Evolutionary conservation across 2,113 vertebrate genomes (phyloP).

Genomic region (Cisticola juncidis): DNA sequence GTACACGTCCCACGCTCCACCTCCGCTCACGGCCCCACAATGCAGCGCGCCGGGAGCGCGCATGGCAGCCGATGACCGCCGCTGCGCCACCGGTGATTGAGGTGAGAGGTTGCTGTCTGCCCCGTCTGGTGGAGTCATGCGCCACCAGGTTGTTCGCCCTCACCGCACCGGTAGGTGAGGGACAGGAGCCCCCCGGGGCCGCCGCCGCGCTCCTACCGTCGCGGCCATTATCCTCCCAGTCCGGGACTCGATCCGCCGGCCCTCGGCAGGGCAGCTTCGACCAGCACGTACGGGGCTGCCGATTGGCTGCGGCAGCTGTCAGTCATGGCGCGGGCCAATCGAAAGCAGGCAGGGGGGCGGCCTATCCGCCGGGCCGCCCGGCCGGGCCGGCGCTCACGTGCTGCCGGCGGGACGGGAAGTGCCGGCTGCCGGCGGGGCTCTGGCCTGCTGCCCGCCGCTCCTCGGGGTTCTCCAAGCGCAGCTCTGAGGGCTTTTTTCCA

Average conservation of each 20-base stretch:
- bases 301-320: neutral
- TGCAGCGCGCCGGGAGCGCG: neutral
- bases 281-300: accelerated
- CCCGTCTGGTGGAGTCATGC: neutral
- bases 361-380: neutral
- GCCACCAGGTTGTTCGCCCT: neutral
- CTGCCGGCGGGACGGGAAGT: too few species aligned
- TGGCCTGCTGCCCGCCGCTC: neutral
- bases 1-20: accelerated
- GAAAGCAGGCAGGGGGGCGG: neutral
- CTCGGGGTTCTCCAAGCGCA: accelerated
- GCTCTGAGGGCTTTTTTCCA: accelerated
- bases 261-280: neutral
- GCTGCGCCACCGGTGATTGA: too few species aligned
- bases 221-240: too few species aligned
- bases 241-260: neutral
- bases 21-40: neutral
- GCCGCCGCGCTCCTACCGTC: accelerated
- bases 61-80: neutral
- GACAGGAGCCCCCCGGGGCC: accelerated
- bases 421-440: too few species aligned
- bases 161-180: neutral
- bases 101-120: neutral
- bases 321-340: neutral
- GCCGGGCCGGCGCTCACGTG: too few species aligned